Base-by-base conservation (phyloP, 53 echinoderm and acorn worm genomes). In the Actinopyga echinites region DNA sequence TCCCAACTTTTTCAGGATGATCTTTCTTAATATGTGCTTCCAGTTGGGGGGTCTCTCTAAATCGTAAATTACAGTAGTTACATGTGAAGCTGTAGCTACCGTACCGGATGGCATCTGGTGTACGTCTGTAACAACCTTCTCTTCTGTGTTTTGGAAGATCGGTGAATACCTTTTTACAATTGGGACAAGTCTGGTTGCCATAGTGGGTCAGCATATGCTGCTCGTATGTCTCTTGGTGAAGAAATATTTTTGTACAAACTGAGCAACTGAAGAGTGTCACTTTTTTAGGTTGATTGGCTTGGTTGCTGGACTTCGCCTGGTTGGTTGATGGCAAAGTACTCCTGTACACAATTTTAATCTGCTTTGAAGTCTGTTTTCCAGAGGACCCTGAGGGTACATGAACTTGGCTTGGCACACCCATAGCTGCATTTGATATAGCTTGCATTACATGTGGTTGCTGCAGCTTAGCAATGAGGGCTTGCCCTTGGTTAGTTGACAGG, bases 211-310 rank as follows among this genome's bases (percentile, higher is more conserved):
- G 12, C 26, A 84, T 57, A 37, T 89, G 89, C 74, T 89, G 84
- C 26, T 85, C 89, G 54, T 68, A 89, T 25, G 89, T 58, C 73
- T 89, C 89, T 71, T 81, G 79, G 28, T 64, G 79, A 9, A 89
- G 84, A 34, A 89, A 89, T 8, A 89, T 62, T 28, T 80, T 80
- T 8, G 81, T 61, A 57, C 81, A 80, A 26, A 62, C 21, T 7
- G 81, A 62, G 60, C 81, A 80, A 61, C 63, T 80, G 58, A 80
- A 80, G 9, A 80, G 32, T 30, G 77, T 77, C 28, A 77, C 77
- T 33, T 77, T 77, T 29, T 49, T 54, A 24, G 77, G 55, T 32
- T 77, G 53, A 56, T 30, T 55, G 21, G 71, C 22, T 4, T 11
- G 15, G 32, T 17, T 56, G 56, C 17, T 32, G n/a, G 24, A 20